Evolutionary conservation across 2,888 invertebrate species (phyloP).

Genomic region (Tyria jacobaeae): DNA sequence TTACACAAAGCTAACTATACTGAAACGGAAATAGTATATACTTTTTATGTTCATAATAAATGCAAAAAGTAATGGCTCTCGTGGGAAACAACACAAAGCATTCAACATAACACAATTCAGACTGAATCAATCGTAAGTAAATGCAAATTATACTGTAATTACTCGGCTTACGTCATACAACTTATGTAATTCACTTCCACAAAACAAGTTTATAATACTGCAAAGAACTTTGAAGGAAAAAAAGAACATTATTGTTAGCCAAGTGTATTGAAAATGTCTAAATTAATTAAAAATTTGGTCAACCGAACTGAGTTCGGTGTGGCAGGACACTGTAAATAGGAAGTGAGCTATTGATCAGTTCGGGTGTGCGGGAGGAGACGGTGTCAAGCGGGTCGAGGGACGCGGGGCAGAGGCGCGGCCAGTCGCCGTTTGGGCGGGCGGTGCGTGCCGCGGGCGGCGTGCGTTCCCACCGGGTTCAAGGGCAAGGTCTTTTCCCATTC

Average conservation of each 20-base stretch:
- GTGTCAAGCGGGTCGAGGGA: constrained; percentile 44
- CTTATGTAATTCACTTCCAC: constrained; percentile 1
- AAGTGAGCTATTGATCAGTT: constrained; percentile 73
- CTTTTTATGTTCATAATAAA: constrained; percentile 51
- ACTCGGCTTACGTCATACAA: constrained; percentile 8
- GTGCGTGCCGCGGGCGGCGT: constrained; percentile 75
- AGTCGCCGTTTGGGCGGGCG: constrained; percentile 76
- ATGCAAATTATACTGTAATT: constrained; percentile 42
- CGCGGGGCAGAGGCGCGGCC: constrained; percentile 64
- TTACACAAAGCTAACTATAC: constrained; percentile 40
- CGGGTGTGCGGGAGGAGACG: constrained; percentile 51
- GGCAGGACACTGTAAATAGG: constrained; percentile 63
- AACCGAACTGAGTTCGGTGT: constrained; percentile 39
- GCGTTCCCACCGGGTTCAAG: constrained; percentile 82
- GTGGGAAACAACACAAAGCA: constrained; percentile 49
- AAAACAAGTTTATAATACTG: neutral
- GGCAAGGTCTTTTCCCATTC: constrained; percentile 83
- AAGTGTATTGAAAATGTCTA: constrained; percentile 8
- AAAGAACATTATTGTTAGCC: constrained; percentile 18
- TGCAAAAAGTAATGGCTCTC: constrained; percentile 57
- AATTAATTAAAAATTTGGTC: constrained; percentile 37
- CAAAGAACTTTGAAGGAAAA: constrained; percentile 12
- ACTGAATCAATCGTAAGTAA: constrained; percentile 29
- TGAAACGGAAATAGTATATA: constrained; percentile 59
- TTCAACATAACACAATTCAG: constrained; percentile 42